Evolutionary conservation across 2,888 invertebrate species (phyloP).

Genomic region (Trilocha varians): DNA sequence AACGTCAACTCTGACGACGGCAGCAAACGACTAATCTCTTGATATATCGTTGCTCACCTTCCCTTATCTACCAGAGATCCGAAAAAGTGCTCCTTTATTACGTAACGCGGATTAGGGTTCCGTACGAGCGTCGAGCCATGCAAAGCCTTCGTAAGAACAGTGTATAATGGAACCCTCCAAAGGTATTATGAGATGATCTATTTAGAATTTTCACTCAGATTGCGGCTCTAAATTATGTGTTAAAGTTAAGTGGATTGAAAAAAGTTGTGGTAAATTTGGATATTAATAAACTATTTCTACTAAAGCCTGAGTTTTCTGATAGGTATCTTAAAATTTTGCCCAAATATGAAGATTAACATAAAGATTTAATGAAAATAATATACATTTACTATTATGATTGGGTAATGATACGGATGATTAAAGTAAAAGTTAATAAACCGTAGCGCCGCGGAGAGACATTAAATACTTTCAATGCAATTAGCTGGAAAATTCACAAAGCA

Average conservation of each 20-base stretch:
- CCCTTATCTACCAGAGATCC: conserved; percentile 55
- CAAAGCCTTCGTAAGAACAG: conserved; percentile 26
- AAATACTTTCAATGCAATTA: too few relatives aligned
- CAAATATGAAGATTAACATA: too few relatives aligned
- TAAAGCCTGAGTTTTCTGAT: too few relatives aligned
- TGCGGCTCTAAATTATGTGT: neutral
- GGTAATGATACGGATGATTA: too few relatives aligned
- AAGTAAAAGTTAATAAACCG: too few relatives aligned
- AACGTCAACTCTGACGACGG: conserved; percentile 37
- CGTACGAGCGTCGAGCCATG: conserved; percentile 20
- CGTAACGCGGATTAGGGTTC: conserved; percentile 37
- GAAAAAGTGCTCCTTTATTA: conserved; percentile 63
- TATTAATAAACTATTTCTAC: too few relatives aligned
- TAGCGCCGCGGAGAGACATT: too few relatives aligned
- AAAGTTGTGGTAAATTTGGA: too few relatives aligned
- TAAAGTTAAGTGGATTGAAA: neutral
- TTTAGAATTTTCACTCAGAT: neutral
- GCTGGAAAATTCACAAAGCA: too few relatives aligned
- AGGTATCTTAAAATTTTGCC: too few relatives aligned
- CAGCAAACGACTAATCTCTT: conserved; percentile 65
- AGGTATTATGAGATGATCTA: conserved; percentile 11
- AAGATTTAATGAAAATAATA: too few relatives aligned
- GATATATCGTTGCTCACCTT: conserved; percentile 68
- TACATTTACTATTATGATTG: too few relatives aligned
- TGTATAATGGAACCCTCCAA: conserved; percentile 17